Conservation (phyloP, 2,888 invertebrate genomes). For the Acheta domesticus region DNA sequence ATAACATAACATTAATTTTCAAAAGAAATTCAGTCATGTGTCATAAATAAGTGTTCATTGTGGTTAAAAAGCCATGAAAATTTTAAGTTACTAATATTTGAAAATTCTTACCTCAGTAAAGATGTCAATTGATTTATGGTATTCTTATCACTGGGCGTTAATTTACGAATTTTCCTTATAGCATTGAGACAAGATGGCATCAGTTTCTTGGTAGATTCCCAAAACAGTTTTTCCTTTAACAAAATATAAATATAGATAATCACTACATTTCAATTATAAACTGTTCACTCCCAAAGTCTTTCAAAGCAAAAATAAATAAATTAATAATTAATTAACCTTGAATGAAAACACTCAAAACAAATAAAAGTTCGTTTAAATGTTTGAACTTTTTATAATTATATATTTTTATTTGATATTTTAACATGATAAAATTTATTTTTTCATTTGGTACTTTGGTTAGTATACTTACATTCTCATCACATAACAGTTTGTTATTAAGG, state of each 20-base stretch:
- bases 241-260: constrained; percentile 8
- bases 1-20: no score
- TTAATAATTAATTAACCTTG: background rate
- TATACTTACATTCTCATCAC: constrained; percentile 55
- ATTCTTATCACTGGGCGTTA: constrained; percentile 67
- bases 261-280: background rate
- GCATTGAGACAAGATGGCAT: constrained; percentile 74
- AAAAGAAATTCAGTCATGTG: no score
- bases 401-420: no score
- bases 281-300: background rate
- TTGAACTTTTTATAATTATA: no score
- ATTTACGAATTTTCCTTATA: constrained; percentile 71
- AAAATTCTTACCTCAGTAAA: constrained; percentile 54
- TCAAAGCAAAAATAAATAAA: no score
- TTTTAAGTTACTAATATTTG: no score
- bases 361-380: background rate
- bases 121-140: constrained; percentile 67
- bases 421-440: no score
- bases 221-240: constrained; percentile 60
- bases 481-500: constrained; percentile 58
- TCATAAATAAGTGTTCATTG: no score
- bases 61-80: no score
- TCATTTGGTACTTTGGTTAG: no score
- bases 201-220: constrained; percentile 74
- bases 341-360: background rate